Evolutionary conservation across 2,113 vertebrate species (phyloP).

Genomic region (Corynorhinus townsendii): DNA sequence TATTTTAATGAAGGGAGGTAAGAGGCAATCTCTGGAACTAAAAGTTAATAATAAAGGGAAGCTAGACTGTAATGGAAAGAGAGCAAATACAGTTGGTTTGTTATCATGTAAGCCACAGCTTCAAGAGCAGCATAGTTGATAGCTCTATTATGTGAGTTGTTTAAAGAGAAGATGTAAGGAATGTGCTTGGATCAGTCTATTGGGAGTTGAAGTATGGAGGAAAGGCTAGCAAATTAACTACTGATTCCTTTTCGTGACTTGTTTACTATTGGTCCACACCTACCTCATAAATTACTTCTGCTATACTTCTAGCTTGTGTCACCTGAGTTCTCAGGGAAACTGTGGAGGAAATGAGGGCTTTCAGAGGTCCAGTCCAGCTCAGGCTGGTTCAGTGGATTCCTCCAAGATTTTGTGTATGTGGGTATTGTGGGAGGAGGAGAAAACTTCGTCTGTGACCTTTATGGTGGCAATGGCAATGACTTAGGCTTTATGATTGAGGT

Average conservation of each 20-base stretch:
- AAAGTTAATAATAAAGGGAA: background rate
- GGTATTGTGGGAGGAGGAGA: no score
- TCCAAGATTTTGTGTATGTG: background rate
- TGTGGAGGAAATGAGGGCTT: background rate
- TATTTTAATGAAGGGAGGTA: background rate
- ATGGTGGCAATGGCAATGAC: background rate
- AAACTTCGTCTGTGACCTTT: background rate
- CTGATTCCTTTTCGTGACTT: background rate
- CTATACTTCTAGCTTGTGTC: background rate
- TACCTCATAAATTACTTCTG: background rate
- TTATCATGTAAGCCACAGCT: background rate
- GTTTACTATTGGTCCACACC: background rate
- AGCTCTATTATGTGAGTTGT: background rate
- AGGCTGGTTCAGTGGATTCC: background rate
- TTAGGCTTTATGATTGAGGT: background rate
- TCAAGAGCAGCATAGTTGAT: background rate
- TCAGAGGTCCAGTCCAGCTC: background rate
- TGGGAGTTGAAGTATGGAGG: background rate
- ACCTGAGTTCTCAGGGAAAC: background rate
- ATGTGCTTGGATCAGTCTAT: background rate
- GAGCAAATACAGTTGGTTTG: background rate
- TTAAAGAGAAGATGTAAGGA: background rate
- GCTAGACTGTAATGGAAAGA: background rate
- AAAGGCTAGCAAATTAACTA: background rate
- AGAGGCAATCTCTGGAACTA: background rate